Evolutionary conservation across 1,140 invertebrate genomes (phyloP).

Genomic region (Tribolium castaneum): DNA sequence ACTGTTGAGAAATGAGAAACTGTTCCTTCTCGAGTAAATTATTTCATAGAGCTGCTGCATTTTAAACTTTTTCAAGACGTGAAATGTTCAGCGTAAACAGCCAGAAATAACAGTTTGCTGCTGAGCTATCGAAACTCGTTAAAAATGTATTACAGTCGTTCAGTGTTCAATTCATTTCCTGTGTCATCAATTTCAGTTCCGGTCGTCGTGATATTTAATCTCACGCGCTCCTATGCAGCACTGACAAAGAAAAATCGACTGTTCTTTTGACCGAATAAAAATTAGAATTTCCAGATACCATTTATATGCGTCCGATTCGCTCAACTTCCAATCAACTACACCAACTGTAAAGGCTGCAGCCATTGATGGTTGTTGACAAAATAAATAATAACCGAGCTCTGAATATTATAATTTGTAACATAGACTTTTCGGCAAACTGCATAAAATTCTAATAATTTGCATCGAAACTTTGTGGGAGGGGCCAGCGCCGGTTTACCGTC

Average conservation of each 20-base stretch:
- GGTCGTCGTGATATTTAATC: conserved; percentile 42
- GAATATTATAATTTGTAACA: too few species aligned
- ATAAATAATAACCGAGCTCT: too few species aligned
- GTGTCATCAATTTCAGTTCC: conserved; percentile 42
- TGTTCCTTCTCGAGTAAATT: neutral
- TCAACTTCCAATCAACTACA: neutral
- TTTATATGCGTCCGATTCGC: conserved; percentile 23
- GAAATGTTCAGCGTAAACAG: neutral
- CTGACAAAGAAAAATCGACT: conserved; percentile 46
- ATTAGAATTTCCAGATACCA: conserved; percentile 37
- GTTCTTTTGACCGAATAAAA: conserved; percentile 39
- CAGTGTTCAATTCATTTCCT: conserved; percentile 32
- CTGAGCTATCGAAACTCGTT: conserved; percentile 9
- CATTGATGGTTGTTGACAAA: too few species aligned
- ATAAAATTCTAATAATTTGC: too few species aligned
- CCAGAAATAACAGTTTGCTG: neutral
- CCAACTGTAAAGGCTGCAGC: too few species aligned
- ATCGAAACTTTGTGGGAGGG: too few species aligned
- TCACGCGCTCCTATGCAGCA: conserved; percentile 26
- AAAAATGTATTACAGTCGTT: conserved; percentile 30
- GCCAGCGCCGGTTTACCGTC: too few species aligned
- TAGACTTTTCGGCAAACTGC: too few species aligned
- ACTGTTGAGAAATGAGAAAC: conserved; percentile 38
- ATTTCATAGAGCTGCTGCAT: neutral
- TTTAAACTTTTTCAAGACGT: neutral